phyloP scores from a whole-genome alignment of 2,113 vertebrate species.

The Ancistrus triradiatus region DNA sequence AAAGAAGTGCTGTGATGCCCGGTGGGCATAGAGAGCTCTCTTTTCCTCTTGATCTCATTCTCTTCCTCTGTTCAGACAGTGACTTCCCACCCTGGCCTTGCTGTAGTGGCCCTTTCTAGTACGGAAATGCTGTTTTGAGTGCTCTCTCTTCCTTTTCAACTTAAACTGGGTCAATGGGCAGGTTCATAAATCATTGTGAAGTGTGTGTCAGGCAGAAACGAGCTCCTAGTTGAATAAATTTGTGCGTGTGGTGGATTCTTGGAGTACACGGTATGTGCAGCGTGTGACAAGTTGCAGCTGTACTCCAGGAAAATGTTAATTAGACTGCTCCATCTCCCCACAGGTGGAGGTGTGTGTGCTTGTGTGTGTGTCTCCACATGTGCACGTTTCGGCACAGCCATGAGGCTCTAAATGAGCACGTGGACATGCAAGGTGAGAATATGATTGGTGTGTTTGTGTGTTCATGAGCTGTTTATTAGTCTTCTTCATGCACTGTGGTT shows the following conservation, averaged over 20 bases:
- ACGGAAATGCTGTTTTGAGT: neutral
- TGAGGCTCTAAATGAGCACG: conserved; percentile 22
- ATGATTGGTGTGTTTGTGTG: neutral
- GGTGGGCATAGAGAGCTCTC: neutral
- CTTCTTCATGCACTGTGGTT: neutral
- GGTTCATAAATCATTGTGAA: conserved; percentile 74
- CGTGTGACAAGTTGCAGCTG: conserved; percentile 59
- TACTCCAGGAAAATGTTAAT: conserved; percentile 64
- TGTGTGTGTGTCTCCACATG: conserved; percentile 6
- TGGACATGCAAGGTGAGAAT: neutral
- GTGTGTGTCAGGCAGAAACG: conserved; percentile 59
- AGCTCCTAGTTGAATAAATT: conserved; percentile 65
- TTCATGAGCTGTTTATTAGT: neutral
- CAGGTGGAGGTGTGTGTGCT: conserved; percentile 50
- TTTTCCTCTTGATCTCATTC: conserved; percentile 17
- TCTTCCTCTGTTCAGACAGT: neutral
- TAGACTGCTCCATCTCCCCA: conserved; percentile 51
- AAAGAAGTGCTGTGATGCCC: neutral
- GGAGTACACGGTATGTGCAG: conserved; percentile 43
- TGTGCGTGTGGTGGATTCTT: conserved; percentile 54
- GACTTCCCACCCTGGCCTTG: neutral
- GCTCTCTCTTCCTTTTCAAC: conserved; percentile 49
- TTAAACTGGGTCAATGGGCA: conserved; percentile 76
- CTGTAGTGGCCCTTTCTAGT: conserved; percentile 27
- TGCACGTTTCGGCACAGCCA: too few species aligned